Evolutionary conservation across 2,888 invertebrate genomes (phyloP).

Genomic region (Boloria selene): DNA sequence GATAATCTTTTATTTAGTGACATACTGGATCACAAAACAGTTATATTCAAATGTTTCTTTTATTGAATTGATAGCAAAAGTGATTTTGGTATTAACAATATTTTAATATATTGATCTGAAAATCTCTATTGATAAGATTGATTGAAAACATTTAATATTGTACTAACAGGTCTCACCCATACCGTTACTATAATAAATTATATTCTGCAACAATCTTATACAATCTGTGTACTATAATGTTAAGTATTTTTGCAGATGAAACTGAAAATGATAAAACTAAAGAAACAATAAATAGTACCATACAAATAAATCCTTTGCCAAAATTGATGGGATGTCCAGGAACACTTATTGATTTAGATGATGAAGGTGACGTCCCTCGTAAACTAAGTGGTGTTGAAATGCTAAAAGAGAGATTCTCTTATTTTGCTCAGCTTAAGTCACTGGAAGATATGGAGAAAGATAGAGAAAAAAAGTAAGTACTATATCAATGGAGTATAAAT

Average conservation of each 20-base stretch:
- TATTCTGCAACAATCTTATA: too few relatives aligned
- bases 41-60: too few relatives aligned
- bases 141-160: too few relatives aligned
- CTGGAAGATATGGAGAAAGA: slow-evolving; percentile 77
- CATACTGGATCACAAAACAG: too few relatives aligned
- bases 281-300: slow-evolving; percentile 36
- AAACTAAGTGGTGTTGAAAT: slow-evolving; percentile 84
- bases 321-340: slow-evolving; percentile 79
- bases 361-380: slow-evolving; percentile 48
- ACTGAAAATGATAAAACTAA: slow-evolving; percentile 46
- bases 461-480: slow-evolving; percentile 80
- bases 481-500: slow-evolving; percentile 9
- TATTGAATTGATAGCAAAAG: too few relatives aligned
- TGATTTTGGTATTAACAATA: too few relatives aligned
- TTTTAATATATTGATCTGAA: too few relatives aligned
- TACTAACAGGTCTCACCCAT: too few relatives aligned
- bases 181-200: too few relatives aligned
- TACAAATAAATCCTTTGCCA: slow-evolving; percentile 59
- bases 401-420: slow-evolving; percentile 87
- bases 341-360: slow-evolving; percentile 70
- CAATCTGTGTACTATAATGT: neutral
- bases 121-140: too few relatives aligned
- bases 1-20: too few relatives aligned
- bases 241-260: slow-evolving; percentile 12
- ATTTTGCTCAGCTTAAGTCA: slow-evolving; percentile 83